Percentiles rank a stretch among this genome's conserved stretches.
phyloP scores from a whole-genome alignment of 1,140 invertebrate species.

The Nebria ingens region DNA sequence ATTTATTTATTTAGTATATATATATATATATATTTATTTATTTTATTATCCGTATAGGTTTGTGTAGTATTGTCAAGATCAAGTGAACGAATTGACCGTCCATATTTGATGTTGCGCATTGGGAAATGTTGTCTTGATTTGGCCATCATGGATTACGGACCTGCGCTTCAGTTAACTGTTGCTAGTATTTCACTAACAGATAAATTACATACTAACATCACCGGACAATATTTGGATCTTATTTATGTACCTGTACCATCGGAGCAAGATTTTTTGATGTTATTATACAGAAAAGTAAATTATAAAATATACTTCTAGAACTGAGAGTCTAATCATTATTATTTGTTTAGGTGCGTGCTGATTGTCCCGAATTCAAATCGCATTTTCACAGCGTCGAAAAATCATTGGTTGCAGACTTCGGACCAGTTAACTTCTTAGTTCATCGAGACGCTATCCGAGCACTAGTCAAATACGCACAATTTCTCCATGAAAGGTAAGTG shows the following conservation, averaged over 20 bases:
- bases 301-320: slow-evolving; percentile 9
- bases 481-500: slow-evolving; percentile 37
- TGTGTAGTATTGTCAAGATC: slow-evolving; percentile 42
- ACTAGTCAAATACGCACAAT: slow-evolving; percentile 50
- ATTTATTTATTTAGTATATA: background rate
- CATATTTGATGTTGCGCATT: slow-evolving; percentile 65
- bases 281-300: slow-evolving; percentile 65
- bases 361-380: slow-evolving; percentile 72
- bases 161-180: slow-evolving; percentile 63
- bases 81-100: slow-evolving; percentile 53
- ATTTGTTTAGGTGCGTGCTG: slow-evolving; percentile 50
- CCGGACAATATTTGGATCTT: slow-evolving; percentile 68
- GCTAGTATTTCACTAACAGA: slow-evolving; percentile 65
- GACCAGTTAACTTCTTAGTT: slow-evolving; percentile 49
- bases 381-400: slow-evolving; percentile 75
- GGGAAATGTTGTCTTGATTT: slow-evolving; percentile 60
- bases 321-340: slow-evolving; percentile 10
- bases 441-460: slow-evolving; percentile 64
- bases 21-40: slow-evolving; percentile 7
- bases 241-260: slow-evolving; percentile 46
- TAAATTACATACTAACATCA: slow-evolving; percentile 62
- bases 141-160: slow-evolving; percentile 68
- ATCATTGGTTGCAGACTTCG: slow-evolving; percentile 60
- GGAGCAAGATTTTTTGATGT: slow-evolving; percentile 52
- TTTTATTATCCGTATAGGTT: slow-evolving; percentile 23